phyloP scores from a whole-genome alignment of 2,113 vertebrate species.

The Casuarius casuarius region DNA sequence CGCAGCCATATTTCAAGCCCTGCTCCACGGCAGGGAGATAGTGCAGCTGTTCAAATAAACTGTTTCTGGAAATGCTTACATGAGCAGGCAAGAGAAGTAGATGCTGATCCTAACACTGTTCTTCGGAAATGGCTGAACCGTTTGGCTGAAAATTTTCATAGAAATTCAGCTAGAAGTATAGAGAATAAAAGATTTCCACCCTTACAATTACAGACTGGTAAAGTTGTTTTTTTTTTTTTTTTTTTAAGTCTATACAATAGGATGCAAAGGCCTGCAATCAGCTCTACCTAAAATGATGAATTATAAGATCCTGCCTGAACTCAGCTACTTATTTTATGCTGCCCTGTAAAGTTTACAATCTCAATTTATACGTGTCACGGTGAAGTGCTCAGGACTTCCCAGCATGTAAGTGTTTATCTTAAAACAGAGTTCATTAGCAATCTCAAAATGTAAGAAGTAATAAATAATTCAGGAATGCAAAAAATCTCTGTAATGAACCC shows the following conservation, averaged over 20 bases:
- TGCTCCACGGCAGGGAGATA: background rate
- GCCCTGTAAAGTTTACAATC: background rate
- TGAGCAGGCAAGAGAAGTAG: background rate
- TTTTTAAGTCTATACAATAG: background rate
- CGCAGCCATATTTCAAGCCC: background rate
- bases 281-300: background rate
- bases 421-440: background rate
- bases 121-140: background rate
- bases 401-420: background rate
- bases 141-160: conserved; percentile 12
- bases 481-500: background rate
- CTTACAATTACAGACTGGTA: background rate
- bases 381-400: background rate
- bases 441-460: background rate
- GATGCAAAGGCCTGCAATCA: background rate
- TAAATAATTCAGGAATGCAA: background rate
- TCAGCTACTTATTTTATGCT: background rate
- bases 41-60: conserved; percentile 60
- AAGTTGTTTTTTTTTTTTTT: background rate
- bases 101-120: background rate
- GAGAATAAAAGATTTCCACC: background rate
- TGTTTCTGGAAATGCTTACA: conserved; percentile 31
- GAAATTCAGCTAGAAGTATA: background rate
- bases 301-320: background rate
- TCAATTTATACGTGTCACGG: background rate